These are phyloP conservation scores for Enoplosus armatus DNA, from an alignment of 2,797 vertebrate species.

Conservation along the genomic window DNA sequence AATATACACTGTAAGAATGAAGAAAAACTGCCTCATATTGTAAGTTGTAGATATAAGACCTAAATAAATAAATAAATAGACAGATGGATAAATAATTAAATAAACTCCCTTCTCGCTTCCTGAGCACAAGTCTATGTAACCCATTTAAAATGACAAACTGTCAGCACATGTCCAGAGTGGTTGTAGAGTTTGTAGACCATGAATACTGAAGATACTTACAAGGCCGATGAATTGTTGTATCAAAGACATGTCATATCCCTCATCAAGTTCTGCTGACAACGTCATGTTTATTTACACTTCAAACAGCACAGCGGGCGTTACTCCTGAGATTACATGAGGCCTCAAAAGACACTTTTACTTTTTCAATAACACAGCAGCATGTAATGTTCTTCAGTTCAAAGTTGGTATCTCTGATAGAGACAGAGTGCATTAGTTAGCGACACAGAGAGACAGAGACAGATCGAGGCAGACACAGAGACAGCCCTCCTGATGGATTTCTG, in stretches of 20 bases:
- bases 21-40: not conserved
- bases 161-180: conserved; percentile 64
- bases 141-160: conserved; percentile 69
- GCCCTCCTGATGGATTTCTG: conserved; percentile 44
- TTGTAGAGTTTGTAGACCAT: conserved; percentile 53
- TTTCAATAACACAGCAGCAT: conserved; percentile 47
- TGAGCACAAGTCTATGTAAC: conserved; percentile 37
- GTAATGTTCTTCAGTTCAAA: conserved; percentile 51
- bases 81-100: conserved; percentile 38
- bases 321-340: conserved; percentile 44
- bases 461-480: conserved; percentile 24
- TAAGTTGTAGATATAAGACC: conserved; percentile 8
- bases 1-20: conserved; percentile 10
- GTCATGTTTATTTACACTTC: conserved; percentile 69
- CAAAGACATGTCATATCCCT: conserved; percentile 58
- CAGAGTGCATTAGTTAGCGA: conserved; percentile 37
- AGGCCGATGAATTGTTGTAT: conserved; percentile 57
- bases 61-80: conserved; percentile 37
- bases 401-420: conserved; percentile 39
- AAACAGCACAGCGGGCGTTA: conserved; percentile 42
- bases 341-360: conserved; percentile 40
- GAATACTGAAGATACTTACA: conserved; percentile 63
- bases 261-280: conserved; percentile 50
- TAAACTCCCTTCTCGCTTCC: conserved; percentile 24
- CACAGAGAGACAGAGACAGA: conserved; percentile 33